Conservation (phyloP, 2,888 invertebrate genomes). For the Megastigmus dorsalis region DNA sequence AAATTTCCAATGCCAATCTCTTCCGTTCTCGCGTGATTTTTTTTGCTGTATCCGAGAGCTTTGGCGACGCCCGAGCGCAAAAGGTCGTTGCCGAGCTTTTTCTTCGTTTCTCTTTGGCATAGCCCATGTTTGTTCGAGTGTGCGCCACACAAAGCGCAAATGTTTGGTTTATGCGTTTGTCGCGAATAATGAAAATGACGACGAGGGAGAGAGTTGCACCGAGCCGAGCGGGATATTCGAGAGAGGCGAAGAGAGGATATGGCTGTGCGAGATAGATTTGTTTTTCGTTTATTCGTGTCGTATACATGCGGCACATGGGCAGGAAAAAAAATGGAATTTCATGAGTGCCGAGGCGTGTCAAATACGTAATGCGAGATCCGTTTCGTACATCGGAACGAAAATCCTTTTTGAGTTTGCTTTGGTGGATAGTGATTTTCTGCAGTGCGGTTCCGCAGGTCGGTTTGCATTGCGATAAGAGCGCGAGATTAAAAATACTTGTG, state of each 20-base stretch:
- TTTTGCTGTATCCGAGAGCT: background rate
- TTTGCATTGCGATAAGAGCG: no score
- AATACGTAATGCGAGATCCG: no score
- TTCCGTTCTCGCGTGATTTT: background rate
- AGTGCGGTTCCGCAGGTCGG: no score
- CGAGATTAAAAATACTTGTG: no score
- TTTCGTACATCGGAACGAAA: no score
- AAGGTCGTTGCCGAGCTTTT: slow-evolving; percentile 13
- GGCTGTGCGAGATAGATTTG: slow-evolving; percentile 14
- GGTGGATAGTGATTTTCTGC: no score
- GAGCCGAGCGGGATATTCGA: background rate
- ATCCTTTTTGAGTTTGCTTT: no score
- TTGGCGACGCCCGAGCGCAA: background rate
- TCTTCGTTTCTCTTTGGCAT: background rate
- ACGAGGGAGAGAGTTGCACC: background rate
- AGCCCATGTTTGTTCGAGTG: no score
- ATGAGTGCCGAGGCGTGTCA: no score
- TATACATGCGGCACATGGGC: background rate
- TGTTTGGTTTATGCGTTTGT: slow-evolving; percentile 21
- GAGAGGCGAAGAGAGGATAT: background rate
- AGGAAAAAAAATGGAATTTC: background rate
- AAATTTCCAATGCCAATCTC: slow-evolving; percentile 32
- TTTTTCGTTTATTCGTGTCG: background rate
- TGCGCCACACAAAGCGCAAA: slow-evolving; percentile 3
- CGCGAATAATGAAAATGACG: slow-evolving; percentile 19